A percentile compares a stretch with the other conserved stretches of the same genome.
Conservation (phyloP, 2,888 invertebrate genomes). For the Drosophila macrospina region DNA sequence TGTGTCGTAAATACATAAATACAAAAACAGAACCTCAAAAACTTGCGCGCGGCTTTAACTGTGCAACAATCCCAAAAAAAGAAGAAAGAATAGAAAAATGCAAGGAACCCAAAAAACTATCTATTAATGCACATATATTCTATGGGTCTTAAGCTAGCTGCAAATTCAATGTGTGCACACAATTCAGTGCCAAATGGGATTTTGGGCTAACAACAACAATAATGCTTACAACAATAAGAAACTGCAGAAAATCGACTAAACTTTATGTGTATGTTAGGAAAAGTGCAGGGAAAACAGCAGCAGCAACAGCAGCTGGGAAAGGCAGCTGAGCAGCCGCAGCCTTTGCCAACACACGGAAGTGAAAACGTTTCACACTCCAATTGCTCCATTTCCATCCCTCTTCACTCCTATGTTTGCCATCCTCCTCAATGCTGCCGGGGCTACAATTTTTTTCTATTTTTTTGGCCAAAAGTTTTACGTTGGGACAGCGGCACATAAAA, state of each 20-base stretch:
- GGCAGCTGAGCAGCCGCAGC: constrained; percentile 17
- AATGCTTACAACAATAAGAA: constrained; percentile 4
- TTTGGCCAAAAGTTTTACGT: constrained; percentile 68
- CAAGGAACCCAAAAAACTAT: constrained; percentile 50
- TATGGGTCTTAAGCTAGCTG: constrained; percentile 66
- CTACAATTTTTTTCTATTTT: constrained; percentile 50
- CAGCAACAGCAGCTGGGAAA: constrained; percentile 12
- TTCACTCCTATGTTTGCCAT: not conserved
- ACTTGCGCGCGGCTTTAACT: constrained; percentile 22
- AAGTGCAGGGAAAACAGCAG: constrained; percentile 56
- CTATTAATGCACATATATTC: constrained; percentile 71
- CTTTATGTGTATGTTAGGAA: constrained; percentile 73
- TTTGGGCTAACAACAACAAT: constrained; percentile 57
- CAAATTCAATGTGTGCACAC: constrained; percentile 78
- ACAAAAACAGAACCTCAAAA: constrained; percentile 8
- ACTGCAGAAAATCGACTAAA: constrained; percentile 67
- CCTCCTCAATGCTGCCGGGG: constrained; percentile 3
- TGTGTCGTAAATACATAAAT: constrained; percentile 36
- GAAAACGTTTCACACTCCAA: constrained; percentile 81
- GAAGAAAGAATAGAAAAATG: constrained; percentile 19
- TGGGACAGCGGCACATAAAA: constrained; percentile 75
- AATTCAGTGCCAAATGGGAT: constrained; percentile 79
- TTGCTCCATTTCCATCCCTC: constrained; percentile 53
- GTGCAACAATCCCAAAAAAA: constrained; percentile 40
- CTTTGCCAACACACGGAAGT: constrained; percentile 72